Evolutionary conservation across 2,888 invertebrate species (phyloP), one percentile per base, ranked within the genome.

Genomic region (Lampropteryx suffumata): DNA sequence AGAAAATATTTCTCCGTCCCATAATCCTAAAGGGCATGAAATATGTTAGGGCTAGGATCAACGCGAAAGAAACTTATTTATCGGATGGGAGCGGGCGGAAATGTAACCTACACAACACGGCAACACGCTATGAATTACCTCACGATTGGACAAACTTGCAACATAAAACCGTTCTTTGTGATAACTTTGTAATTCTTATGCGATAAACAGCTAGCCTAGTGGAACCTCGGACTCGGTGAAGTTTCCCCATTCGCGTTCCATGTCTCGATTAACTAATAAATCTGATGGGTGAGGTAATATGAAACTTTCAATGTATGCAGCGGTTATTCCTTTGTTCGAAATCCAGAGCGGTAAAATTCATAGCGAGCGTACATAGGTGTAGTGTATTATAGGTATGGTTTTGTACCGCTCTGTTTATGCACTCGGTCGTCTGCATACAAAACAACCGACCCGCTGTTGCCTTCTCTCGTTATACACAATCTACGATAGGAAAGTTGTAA

Each of bases 341-440:
- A 52, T 51, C 46, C 30, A 26, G 45, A 33, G 45, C 44, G 43
- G 41, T 37, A 43, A 41, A 44, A 43, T 49, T 44, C 41, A 51
- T 55, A 46, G 59, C 61, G 57, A 59, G 50, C 52, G 34, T 30
- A 33, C 53, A 49, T 39, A 12, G 24, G 5, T 39, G 28, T 33
- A 43, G 27, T 28, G 54, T 61, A 53, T 39, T 53, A 55, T 55
- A 17, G 17, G 4, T 17, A 17, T 17, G 17, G 57, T 55, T 60
- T 40, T 57, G 57, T 52, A 53, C 50, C 45, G 58, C 44, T 60
- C 57, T 69, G 69, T 70, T 71, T 75, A 72, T 74, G 70, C 69
- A 69, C 62, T 58, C 61, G 50, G 53, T 66, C 59, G 68, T 69
- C 69, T 74, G 74, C 73, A 76, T 75, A 73, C 67, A 69, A 65